Evolutionary conservation across 1,140 invertebrate species (phyloP).

Genomic region (Bombyx mandarina): DNA sequence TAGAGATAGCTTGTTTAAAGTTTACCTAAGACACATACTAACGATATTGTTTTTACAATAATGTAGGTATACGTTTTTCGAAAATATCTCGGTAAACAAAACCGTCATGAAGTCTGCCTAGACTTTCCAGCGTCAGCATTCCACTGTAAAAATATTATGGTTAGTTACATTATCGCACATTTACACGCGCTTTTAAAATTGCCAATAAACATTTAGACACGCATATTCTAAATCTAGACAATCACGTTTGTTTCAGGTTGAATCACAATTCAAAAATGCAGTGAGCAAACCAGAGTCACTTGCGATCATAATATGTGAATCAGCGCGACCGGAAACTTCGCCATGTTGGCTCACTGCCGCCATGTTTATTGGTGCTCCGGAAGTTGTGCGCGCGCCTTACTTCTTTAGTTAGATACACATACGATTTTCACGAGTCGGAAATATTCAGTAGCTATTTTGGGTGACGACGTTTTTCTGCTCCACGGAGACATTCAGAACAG

Average conservation of each 20-base stretch:
- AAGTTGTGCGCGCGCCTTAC: conserved; percentile 65
- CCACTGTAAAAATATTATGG: too few species aligned
- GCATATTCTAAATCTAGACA: conserved; percentile 38
- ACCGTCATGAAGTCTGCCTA: too few species aligned
- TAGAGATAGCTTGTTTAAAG: too few species aligned
- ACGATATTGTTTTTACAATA: too few species aligned
- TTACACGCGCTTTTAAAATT: too few species aligned
- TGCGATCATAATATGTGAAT: conserved; percentile 53
- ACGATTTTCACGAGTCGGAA: conserved; percentile 64
- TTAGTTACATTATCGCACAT: too few species aligned
- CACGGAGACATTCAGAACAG: conserved; percentile 48
- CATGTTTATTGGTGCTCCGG: conserved; percentile 65
- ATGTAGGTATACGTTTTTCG: too few species aligned
- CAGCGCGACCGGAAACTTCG: conserved; percentile 63
- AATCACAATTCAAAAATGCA: conserved; percentile 63
- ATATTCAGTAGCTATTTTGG: conserved; percentile 61
- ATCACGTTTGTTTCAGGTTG: conserved; percentile 60
- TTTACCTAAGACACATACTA: too few species aligned
- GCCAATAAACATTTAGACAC: neutral
- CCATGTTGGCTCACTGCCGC: conserved; percentile 64
- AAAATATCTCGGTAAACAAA: too few species aligned
- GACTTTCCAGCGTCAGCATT: too few species aligned
- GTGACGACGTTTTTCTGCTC: conserved; percentile 59
- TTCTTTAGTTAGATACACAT: conserved; percentile 38
- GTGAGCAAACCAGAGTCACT: conserved; percentile 56